Evolutionary conservation across 2,113 vertebrate species (phyloP).

Genomic region (Ptychochromis oligacanthus): DNA sequence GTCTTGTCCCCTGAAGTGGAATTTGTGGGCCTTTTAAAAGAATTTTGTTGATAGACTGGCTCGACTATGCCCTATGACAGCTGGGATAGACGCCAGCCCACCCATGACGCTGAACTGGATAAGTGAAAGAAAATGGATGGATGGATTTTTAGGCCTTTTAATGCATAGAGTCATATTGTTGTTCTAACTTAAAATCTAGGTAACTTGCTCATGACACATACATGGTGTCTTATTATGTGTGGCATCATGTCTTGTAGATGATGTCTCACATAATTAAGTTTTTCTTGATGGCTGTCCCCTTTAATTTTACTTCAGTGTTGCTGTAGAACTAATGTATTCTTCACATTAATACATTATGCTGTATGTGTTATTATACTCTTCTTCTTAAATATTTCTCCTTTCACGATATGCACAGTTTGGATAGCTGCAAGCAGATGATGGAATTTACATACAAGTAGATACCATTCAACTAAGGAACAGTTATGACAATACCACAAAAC

Average conservation of each 20-base stretch:
- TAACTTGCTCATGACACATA: not conserved
- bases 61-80: no score
- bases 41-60: not conserved
- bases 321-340: not conserved
- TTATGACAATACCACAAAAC: slow-evolving; percentile 6
- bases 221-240: no score
- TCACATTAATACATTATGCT: not conserved
- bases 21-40: not conserved
- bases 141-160: not conserved
- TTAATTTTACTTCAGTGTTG: not conserved
- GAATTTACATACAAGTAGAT: not conserved
- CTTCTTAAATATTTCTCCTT: not conserved
- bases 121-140: not conserved
- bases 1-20: not conserved
- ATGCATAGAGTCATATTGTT: not conserved
- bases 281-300: not conserved
- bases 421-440: not conserved
- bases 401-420: not conserved
- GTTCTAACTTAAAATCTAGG: not conserved
- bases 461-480: not conserved
- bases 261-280: not conserved
- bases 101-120: not conserved
- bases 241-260: not conserved
- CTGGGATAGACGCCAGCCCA: no score
- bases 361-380: not conserved